phyloP scores from a whole-genome alignment of 2,888 invertebrate genomes.

The Nasonovia ribisnigri region DNA sequence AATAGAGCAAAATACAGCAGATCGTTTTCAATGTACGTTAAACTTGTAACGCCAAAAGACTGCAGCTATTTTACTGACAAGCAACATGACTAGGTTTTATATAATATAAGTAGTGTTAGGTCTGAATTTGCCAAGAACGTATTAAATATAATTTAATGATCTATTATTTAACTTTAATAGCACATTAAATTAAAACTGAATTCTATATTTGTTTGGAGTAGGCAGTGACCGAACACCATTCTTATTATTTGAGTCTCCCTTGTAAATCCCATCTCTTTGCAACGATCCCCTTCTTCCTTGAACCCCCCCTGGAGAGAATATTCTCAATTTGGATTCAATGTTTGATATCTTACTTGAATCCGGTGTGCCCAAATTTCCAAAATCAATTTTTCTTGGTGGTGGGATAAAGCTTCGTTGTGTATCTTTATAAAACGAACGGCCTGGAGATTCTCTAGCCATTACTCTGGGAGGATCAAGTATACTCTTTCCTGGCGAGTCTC shows the following conservation, averaged over 20 bases:
- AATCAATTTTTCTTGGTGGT: conserved; percentile 72
- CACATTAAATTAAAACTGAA: conserved; percentile 77
- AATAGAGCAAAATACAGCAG: conserved; percentile 44
- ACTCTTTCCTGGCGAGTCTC: conserved; percentile 67
- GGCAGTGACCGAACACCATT: conserved; percentile 69
- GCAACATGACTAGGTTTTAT: conserved; percentile 34
- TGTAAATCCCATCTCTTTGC: conserved; percentile 67
- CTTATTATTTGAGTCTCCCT: conserved; percentile 66
- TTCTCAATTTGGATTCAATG: conserved; percentile 68
- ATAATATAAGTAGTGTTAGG: conserved; percentile 49
- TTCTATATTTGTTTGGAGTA: conserved; percentile 79
- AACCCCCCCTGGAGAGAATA: conserved; percentile 67
- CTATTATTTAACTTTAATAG: background rate
- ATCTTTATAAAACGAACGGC: conserved; percentile 62
- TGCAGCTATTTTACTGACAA: conserved; percentile 46
- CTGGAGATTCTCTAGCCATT: conserved; percentile 63
- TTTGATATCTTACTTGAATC: conserved; percentile 65
- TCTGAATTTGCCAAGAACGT: conserved; percentile 1
- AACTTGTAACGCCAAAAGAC: conserved; percentile 63
- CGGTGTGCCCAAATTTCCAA: conserved; percentile 59
- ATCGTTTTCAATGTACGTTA: conserved; percentile 64
- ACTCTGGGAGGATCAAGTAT: conserved; percentile 72
- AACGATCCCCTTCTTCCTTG: conserved; percentile 68
- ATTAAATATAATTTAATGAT: background rate
- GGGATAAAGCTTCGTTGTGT: conserved; percentile 68